Evolutionary conservation across 2,113 vertebrate species (phyloP).

Genomic region (Chinchilla lanigera): DNA sequence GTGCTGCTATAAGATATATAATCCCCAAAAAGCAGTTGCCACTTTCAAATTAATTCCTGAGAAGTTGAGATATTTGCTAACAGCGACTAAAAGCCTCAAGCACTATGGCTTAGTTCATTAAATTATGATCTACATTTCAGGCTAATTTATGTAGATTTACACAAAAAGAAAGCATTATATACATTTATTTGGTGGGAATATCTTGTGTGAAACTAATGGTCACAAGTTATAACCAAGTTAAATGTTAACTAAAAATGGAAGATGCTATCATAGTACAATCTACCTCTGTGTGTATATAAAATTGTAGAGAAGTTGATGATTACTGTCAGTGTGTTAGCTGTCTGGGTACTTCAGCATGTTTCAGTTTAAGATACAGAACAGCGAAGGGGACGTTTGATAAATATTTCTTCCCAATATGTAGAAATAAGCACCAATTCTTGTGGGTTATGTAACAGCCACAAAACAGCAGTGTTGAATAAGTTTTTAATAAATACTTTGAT

Average conservation of each 20-base stretch:
- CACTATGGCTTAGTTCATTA: background rate
- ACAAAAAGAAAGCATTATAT: background rate
- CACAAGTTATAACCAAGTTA: constrained; percentile 14
- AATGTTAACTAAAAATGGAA: background rate
- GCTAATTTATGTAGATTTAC: background rate
- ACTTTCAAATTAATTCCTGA: constrained; percentile 51
- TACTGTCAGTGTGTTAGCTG: background rate
- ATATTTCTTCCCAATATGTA: background rate
- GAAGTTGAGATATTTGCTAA: background rate
- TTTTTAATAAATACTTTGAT: constrained; percentile 11
- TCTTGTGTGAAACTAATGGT: constrained; percentile 26
- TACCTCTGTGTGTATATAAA: background rate
- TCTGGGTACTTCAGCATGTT: background rate
- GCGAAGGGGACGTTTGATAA: background rate
- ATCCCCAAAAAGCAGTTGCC: background rate
- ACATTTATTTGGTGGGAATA: background rate
- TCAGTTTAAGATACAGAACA: background rate
- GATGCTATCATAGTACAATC: background rate
- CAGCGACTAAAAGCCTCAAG: background rate
- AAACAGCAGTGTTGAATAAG: background rate
- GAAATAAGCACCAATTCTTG: background rate
- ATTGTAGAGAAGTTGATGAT: background rate
- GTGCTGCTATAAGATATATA: background rate
- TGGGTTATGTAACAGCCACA: background rate
- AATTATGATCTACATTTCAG: constrained; percentile 12